Evolutionary conservation across 2,888 invertebrate species (phyloP).

Genomic region (Lochmaea crataegi): DNA sequence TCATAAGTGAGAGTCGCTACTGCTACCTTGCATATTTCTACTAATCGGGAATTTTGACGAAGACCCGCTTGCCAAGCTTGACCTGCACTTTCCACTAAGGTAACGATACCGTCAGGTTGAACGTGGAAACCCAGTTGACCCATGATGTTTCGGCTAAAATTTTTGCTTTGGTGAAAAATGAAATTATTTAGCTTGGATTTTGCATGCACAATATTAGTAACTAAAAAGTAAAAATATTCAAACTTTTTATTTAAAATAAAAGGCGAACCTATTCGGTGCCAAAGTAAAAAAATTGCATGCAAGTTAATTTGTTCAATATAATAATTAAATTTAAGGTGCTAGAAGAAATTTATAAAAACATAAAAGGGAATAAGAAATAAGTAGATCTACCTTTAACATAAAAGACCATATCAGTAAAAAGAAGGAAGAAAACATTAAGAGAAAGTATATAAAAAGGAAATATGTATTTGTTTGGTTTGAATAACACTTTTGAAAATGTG

Average conservation of each 20-base stretch:
- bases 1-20: conserved; percentile 91
- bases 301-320: too few species aligned
- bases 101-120: conserved; percentile 93
- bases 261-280: too few species aligned
- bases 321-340: too few species aligned
- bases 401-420: too few species aligned
- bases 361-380: too few species aligned
- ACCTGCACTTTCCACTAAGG: conserved; percentile 83
- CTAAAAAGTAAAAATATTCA: conserved; percentile 10
- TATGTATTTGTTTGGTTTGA: too few species aligned
- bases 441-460: too few species aligned
- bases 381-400: too few species aligned
- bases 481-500: too few species aligned
- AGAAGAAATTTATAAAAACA: too few species aligned
- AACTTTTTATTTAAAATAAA: neutral
- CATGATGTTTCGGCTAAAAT: conserved; percentile 74
- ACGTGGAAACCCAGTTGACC: conserved; percentile 92
- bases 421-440: too few species aligned
- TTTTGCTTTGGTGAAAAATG: conserved; percentile 35
- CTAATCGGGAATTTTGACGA: conserved; percentile 87
- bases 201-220: conserved; percentile 19
- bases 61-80: conserved; percentile 86
- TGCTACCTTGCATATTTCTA: conserved; percentile 80
- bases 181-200: conserved; percentile 20
- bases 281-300: too few species aligned